A percentile compares a stretch with the other conserved stretches of the same genome.
Conservation (phyloP, 1,140 invertebrate genomes). For the Drosophila nigrodunni region DNA sequence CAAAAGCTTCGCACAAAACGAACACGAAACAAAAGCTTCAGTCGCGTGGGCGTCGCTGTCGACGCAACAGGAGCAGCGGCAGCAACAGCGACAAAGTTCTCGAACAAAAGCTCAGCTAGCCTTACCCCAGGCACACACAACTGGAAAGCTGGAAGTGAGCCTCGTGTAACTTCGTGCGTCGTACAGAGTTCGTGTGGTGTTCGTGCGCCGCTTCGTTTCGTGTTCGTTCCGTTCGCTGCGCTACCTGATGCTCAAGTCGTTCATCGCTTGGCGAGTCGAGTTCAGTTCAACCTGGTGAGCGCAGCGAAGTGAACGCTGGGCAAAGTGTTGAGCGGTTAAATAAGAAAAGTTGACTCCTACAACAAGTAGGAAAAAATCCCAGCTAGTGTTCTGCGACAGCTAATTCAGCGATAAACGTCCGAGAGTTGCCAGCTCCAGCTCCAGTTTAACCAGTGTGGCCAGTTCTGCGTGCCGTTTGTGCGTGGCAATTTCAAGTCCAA, state of each 20-base stretch:
- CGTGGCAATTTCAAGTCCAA: constrained; percentile 53
- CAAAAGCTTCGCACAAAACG: constrained; percentile 48
- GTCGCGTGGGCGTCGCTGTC: constrained; percentile 59
- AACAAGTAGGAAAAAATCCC: constrained; percentile 74
- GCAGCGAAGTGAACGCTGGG: constrained; percentile 73
- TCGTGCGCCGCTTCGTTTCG: constrained; percentile 2
- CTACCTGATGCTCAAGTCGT: constrained; percentile 68
- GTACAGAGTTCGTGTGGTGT: background rate
- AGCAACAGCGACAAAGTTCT: constrained; percentile 46
- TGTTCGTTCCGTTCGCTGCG: constrained; percentile 11
- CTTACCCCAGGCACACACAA: constrained; percentile 59
- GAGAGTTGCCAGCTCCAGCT: constrained; percentile 48
- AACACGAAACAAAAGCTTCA: constrained; percentile 18
- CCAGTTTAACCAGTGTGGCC: constrained; percentile 21
- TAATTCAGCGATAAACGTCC: constrained; percentile 62
- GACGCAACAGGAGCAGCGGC: constrained; percentile 35
- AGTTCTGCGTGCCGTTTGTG: constrained; percentile 38
- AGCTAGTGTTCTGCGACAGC: constrained; percentile 75
- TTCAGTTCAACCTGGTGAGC: constrained; percentile 84
- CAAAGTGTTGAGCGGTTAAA: constrained; percentile 82
- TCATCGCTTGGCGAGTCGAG: constrained; percentile 11
- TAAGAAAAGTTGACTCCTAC: constrained; percentile 79
- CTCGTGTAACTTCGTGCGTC: constrained; percentile 14
- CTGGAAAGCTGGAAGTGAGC: constrained; percentile 59
- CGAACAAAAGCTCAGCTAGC: constrained; percentile 36